Evolutionary conservation across 2,797 vertebrate species (phyloP), one percentile per base, ranked within the genome.

Genomic region (Amphiprion clarkii): DNA sequence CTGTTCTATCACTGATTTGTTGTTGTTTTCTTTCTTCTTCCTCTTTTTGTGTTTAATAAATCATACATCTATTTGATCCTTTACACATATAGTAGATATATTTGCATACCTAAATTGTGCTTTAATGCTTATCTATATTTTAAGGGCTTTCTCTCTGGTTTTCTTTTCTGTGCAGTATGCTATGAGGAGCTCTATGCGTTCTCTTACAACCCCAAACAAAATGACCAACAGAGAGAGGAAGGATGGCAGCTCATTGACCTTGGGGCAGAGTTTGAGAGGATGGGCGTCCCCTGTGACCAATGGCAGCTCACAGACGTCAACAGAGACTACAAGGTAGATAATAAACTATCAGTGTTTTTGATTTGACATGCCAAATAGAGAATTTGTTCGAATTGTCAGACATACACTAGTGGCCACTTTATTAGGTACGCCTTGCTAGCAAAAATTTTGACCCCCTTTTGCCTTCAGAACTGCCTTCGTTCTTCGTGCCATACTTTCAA

Each of bases 151-250:
- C 23, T 57, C 65, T 72, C n/a, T 52, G 21, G 1, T 59, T 48
- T 64, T 66, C 73, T 61, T 74, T 75, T 59, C 11, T 39, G 6
- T 14, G 16, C 84, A 98, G 97, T 92, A 52, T 94, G 92, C 57
- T 97, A 97, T 0, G 95, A 97, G 67, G 98, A 99, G 76, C 95
- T 99, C 5, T 99, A 99, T 55, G 98, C 98, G 0, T 99, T 99
- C 91, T 98, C 98, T 65, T 99, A 99, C 90, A 99, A 99, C 92
- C 98, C 98, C 63, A 98, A 99, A 89, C 97, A 98, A 95, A 99
- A 97, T 9, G 96, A 99, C 78, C 94, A 95, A 16, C 96, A 99
- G 87, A 94, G 96, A 56, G 95, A 95, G 52, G 96, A 95, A 60
- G 98, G 98, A 1, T 99, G 98, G 98, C 95, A 99, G 75, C 93